Percentiles rank a stretch among this genome's conserved stretches.
These are phyloP conservation scores for Carassius gibelio DNA, from an alignment of 2,113 vertebrate species.

Conservation along the genomic window DNA sequence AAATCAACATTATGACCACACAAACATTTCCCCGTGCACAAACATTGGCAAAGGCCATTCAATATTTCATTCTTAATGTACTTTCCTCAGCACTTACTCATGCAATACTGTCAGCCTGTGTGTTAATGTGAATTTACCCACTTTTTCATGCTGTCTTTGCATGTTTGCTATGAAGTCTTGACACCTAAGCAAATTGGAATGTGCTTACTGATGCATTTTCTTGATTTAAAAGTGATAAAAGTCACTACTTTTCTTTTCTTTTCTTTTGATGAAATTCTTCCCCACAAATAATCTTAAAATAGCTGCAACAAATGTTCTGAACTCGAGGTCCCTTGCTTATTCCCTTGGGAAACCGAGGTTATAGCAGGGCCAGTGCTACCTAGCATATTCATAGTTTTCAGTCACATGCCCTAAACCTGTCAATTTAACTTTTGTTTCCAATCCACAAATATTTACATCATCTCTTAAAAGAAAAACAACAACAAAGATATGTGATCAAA, in stretches of 20 bases:
- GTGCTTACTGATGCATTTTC: not conserved
- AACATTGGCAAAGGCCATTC: not conserved
- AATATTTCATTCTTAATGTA: conserved; percentile 29
- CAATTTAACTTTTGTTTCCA: no score
- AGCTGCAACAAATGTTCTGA: not conserved
- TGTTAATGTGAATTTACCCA: conserved; percentile 5
- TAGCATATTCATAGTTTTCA: no score
- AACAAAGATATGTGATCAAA: no score
- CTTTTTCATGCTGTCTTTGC: conserved; percentile 23
- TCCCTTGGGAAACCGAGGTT: conserved; percentile 14
- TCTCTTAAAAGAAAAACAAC: no score
- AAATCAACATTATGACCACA: conserved; percentile 30
- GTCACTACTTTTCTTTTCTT: not conserved
- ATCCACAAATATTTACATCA: no score
- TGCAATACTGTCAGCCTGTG: conserved; percentile 3
- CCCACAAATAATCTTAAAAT: not conserved
- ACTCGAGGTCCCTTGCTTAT: not conserved
- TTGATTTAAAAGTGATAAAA: conserved; percentile 18
- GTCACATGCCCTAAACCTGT: no score
- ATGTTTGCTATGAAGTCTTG: not conserved
- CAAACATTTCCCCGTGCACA: not conserved
- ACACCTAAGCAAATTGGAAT: conserved; percentile 5
- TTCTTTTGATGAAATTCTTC: not conserved
- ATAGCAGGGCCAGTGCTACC: not conserved
- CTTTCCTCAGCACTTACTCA: conserved; percentile 22